Conservation (phyloP, 37 sponge, comb jelly and placozoan genomes). For the Dysidea cf. avara region DNA sequence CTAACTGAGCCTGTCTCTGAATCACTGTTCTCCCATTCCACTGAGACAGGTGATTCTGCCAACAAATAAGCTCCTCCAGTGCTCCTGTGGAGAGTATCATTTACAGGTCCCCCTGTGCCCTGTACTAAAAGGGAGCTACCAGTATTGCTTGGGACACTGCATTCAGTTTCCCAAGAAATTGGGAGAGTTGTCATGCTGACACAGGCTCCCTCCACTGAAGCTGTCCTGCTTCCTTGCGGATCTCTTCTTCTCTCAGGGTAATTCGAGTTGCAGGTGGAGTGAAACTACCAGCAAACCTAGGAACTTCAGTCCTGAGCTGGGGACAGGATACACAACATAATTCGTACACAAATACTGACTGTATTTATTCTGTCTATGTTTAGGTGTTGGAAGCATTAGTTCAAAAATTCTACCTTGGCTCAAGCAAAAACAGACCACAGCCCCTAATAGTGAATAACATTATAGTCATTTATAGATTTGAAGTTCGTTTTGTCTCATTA, state of each 20-base stretch:
- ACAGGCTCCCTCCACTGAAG: not conserved
- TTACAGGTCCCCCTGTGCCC: not conserved
- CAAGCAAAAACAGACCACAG: too few relatives aligned
- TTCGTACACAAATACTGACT: too few relatives aligned
- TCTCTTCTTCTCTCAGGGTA: constrained; percentile 5
- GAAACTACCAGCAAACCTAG: constrained; percentile 34
- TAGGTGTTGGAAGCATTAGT: too few relatives aligned
- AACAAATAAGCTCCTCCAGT: constrained; percentile 11
- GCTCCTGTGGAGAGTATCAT: not conserved
- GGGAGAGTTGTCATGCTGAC: constrained; percentile 5
- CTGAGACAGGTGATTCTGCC: not conserved
- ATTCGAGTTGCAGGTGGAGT: not conserved
- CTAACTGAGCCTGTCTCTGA: not conserved
- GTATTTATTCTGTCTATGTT: too few relatives aligned
- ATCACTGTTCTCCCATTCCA: constrained; percentile 3
- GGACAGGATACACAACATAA: too few relatives aligned
- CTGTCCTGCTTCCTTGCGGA: not conserved
- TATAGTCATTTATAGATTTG: too few relatives aligned
- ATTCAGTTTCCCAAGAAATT: too few relatives aligned
- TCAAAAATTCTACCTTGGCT: too few relatives aligned
- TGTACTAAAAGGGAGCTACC: constrained; percentile 23
- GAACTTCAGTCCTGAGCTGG: too few relatives aligned
- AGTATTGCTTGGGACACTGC: constrained; percentile 1
- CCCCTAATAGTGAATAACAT: too few relatives aligned
- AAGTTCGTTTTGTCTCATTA: too few relatives aligned